Conservation (phyloP, 2,113 vertebrate genomes). For the Chiloscyllium plagiosum region DNA sequence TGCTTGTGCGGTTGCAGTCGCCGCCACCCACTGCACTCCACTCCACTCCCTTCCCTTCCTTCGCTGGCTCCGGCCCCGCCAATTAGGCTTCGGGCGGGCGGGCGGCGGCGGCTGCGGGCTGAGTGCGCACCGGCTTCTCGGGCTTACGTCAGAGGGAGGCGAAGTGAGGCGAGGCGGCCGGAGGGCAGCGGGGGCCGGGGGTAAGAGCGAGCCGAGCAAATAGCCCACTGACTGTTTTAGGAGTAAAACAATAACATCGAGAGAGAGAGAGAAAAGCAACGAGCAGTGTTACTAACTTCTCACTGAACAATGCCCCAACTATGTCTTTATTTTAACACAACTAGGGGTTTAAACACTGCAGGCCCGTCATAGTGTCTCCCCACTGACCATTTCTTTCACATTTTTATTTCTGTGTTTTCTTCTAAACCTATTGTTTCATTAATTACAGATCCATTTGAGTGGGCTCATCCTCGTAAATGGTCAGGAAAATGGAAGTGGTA, state of each 20-base stretch:
- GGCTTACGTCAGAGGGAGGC: constrained; percentile 34
- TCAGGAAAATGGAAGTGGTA: not conserved
- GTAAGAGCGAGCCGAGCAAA: not conserved
- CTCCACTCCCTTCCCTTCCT: not conserved
- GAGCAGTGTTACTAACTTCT: not conserved
- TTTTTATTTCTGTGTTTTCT: not conserved
- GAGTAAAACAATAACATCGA: not conserved
- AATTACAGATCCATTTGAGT: no score
- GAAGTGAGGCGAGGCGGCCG: constrained; percentile 15
- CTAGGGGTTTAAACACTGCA: not conserved
- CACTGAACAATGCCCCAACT: not conserved
- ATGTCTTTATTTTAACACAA: not conserved
- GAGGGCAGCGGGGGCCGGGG: not conserved
- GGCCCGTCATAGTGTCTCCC: not conserved
- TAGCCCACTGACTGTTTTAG: no score
- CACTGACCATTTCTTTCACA: not conserved
- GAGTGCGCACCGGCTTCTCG: constrained; percentile 27
- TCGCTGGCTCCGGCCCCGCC: constrained; percentile 14
- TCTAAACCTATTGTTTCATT: not conserved
- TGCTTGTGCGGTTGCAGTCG: not conserved
- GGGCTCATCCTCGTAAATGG: not conserved
- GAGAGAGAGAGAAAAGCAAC: not conserved
- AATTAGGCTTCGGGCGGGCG: constrained; percentile 31
- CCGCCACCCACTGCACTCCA: not conserved
- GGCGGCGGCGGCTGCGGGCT: constrained; percentile 16